These are phyloP conservation scores for Ectemnius cavifrons DNA, from an alignment of 2,888 invertebrate genomes.

Conservation along the genomic window DNA sequence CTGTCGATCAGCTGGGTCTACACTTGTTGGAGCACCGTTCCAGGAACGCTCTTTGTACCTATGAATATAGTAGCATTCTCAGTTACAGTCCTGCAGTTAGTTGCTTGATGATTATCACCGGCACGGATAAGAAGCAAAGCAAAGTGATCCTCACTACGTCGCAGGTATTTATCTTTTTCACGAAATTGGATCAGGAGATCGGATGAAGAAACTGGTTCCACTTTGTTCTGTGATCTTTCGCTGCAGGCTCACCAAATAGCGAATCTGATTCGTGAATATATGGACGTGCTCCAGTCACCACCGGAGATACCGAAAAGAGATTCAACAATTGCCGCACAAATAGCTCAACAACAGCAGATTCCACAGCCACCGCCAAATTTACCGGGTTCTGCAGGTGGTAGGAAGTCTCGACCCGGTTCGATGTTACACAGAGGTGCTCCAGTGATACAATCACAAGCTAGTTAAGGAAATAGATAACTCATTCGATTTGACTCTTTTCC, in stretches of 20 bases:
- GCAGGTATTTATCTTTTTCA: slow-evolving; percentile 81
- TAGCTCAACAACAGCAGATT: slow-evolving; percentile 61
- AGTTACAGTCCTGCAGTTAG: slow-evolving; percentile 95
- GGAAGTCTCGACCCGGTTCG: slow-evolving; percentile 79
- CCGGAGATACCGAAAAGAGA: slow-evolving; percentile 74
- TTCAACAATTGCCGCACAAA: slow-evolving; percentile 70
- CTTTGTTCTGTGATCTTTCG: background rate
- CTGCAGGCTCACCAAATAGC: slow-evolving; percentile 94
- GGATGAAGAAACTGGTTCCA: no score
- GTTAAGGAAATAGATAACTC: slow-evolving; percentile 75
- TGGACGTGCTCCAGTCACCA: slow-evolving; percentile 82
- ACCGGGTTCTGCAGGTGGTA: slow-evolving; percentile 56
- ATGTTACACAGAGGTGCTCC: slow-evolving; percentile 80
- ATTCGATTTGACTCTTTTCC: slow-evolving; percentile 32
- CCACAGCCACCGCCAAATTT: slow-evolving; percentile 56
- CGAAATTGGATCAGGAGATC: no score
- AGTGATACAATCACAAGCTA: slow-evolving; percentile 81
- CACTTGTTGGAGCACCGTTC: slow-evolving; percentile 93
- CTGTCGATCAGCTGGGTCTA: slow-evolving; percentile 94
- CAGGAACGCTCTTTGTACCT: slow-evolving; percentile 92
- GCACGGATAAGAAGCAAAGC: slow-evolving; percentile 93
- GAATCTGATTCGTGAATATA: slow-evolving; percentile 93
- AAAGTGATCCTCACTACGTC: slow-evolving; percentile 96
- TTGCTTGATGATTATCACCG: slow-evolving; percentile 95
- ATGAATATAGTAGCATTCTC: slow-evolving; percentile 92